These are phyloP conservation scores for Cantharis lateralis DNA, from an alignment of 2,888 invertebrate species.

Conservation along the genomic window DNA sequence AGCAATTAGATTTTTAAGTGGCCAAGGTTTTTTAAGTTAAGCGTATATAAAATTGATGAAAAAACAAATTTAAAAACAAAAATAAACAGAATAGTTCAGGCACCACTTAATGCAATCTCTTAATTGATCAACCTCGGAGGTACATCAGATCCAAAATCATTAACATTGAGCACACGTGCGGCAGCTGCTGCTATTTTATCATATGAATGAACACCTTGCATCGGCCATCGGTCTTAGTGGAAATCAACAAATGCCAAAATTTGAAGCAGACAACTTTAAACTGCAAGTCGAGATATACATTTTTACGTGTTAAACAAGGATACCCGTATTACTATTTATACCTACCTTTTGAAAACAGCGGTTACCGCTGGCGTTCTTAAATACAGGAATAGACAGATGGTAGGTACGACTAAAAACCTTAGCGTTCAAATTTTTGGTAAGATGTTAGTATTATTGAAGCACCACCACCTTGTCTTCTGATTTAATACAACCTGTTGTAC, in stretches of 20 bases:
- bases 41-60: not conserved
- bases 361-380: not conserved
- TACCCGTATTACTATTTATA: not conserved
- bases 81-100: not conserved
- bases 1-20: not conserved
- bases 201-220: conserved; percentile 33
- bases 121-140: conserved; percentile 35
- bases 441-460: not conserved
- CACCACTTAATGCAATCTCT: conserved; percentile 28
- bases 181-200: conserved; percentile 36
- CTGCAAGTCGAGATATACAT: not conserved
- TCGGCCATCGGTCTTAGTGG: conserved; percentile 25
- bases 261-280: not conserved
- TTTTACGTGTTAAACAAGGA: not conserved
- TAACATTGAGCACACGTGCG: conserved; percentile 37
- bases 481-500: not conserved
- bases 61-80: not conserved
- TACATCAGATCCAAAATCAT: conserved; percentile 27
- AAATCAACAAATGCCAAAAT: not conserved
- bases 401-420: not conserved
- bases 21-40: not conserved
- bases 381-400: not conserved
- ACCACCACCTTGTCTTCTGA: not conserved
- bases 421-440: not conserved
- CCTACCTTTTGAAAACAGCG: not conserved